These are phyloP conservation scores for Ferdinandea cuprea DNA, from an alignment of 2,888 invertebrate species.

Conservation along the genomic window DNA sequence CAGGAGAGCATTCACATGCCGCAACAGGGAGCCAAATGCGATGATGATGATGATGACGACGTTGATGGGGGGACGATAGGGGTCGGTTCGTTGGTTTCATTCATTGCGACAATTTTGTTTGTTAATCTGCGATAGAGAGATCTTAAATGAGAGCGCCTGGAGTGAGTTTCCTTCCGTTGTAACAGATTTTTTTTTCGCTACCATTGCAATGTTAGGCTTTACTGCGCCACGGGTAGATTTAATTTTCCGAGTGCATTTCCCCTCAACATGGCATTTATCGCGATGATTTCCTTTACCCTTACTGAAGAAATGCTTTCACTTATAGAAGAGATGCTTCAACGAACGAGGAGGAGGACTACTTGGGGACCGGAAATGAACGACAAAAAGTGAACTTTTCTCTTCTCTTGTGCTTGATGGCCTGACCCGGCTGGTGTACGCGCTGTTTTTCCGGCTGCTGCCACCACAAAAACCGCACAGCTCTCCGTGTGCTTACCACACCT, in stretches of 20 bases:
- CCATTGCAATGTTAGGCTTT: constrained; percentile 18
- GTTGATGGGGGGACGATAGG: constrained; percentile 33
- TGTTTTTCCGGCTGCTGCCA: constrained; percentile 7
- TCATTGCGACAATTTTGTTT: constrained; percentile 51
- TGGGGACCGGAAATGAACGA: constrained; percentile 12
- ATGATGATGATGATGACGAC: constrained; percentile 8
- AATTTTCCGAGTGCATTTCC: constrained; percentile 55
- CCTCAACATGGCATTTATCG: constrained; percentile 17
- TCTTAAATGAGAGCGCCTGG: neutral
- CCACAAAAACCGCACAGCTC: neutral
- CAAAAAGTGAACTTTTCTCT: neutral
- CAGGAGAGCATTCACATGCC: constrained; percentile 40
- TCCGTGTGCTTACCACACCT: constrained; percentile 22
- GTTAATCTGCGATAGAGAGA: constrained; percentile 51
- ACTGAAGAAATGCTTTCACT: neutral
- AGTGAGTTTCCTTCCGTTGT: neutral
- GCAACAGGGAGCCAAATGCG: constrained; percentile 16
- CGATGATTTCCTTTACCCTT: neutral
- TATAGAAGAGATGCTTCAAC: too few species aligned
- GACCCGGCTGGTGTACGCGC: neutral
- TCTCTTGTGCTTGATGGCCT: neutral
- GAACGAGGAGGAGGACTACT: neutral
- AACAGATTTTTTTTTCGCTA: too few species aligned
- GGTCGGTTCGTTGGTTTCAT: constrained; percentile 29
- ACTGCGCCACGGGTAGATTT: constrained; percentile 45